Evolutionary conservation across 2,888 invertebrate genomes (phyloP), one percentile per base, ranked within the genome.

Genomic region (Mythimna impura): DNA sequence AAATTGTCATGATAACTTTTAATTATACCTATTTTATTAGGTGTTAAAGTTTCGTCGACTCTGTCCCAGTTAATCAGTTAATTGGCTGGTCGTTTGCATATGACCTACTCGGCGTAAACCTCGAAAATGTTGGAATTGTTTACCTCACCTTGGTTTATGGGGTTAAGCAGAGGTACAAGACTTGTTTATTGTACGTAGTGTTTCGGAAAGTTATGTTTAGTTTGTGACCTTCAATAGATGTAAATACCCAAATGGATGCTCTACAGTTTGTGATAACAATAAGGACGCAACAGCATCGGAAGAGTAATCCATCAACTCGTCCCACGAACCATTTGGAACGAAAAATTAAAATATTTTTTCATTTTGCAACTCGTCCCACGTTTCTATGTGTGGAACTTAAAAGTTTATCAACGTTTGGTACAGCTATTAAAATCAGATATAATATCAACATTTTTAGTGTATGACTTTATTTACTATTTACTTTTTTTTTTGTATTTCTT

Each of bases 51-150:
- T 61, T 55, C 9, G 50, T 25, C 14, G 4, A 34, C 25, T 64
- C 7, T 54, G 66, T 64, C 40, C 77, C 7, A 57, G 54, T 73
- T 78, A 68, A 64, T 79, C 43, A 64, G 55, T 43, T 80, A 78
- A 78, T 74, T 80, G 43, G 52, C 14, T 4, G 55, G 36, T 5
- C 1, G 58, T 62, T 66, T 36, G 71, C 72, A 71, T 65, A 70
- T 73, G 81, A 73, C 73, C 67, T 81, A 81, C 55, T 71, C 50
- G 40, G 73, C 65, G 61, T 47, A 61, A 76, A 72, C 81, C 76
- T 78, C 73, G 70, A 80, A 75, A 81, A 66, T 71, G 66, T 76
- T 67, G 9, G 55, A 60, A 80, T 67, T 34, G 30, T 80, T 78
- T 34, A 50, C n/a, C 20, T 67, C 25, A 64, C 64, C 43, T 67